Evolutionary conservation across 2,113 vertebrate genomes (phyloP).

Genomic region (Bolborhynchus lineola): DNA sequence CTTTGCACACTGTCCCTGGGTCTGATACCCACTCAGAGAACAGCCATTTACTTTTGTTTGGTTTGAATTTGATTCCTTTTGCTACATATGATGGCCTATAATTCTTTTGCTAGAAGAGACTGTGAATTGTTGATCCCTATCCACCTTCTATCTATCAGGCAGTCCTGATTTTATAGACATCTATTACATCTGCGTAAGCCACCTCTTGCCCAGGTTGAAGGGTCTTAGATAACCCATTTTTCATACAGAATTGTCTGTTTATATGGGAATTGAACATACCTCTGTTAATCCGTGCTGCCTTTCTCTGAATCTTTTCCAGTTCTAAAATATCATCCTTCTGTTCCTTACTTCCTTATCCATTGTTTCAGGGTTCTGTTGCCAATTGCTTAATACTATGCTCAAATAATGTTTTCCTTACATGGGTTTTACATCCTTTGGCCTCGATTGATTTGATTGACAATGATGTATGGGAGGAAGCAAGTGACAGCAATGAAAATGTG

Average conservation of each 20-base stretch:
- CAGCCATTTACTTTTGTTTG: background rate
- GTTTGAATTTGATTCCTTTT: background rate
- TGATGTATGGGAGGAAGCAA: background rate
- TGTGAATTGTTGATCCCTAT: background rate
- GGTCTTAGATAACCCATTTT: background rate
- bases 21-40: background rate
- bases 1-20: background rate
- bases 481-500: background rate
- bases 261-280: background rate
- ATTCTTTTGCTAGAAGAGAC: background rate
- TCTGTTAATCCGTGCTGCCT: background rate
- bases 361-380: background rate
- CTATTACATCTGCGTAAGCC: background rate
- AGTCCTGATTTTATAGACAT: background rate
- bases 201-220: background rate
- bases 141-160: background rate
- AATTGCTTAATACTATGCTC: background rate
- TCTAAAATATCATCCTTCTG: background rate
- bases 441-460: background rate
- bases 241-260: background rate
- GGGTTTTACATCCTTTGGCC: background rate
- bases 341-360: background rate
- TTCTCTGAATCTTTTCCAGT: background rate
- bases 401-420: background rate
- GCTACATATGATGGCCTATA: background rate